Base-by-base conservation (phyloP, 1,140 invertebrate genomes). In the Popillia japonica region DNA sequence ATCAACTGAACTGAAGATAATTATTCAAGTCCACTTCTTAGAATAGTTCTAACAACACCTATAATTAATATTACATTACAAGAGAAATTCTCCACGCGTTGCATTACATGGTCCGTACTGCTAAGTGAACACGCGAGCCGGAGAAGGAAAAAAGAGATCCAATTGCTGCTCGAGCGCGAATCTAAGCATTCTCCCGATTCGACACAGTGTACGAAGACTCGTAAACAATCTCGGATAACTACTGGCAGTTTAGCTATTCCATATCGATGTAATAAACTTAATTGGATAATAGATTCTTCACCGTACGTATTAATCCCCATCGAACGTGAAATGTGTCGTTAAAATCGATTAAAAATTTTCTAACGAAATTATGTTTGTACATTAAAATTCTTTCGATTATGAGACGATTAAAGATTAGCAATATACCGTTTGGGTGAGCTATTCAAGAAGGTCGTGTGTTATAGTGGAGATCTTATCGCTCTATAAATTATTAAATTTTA, bases 41-140 rank as follows among this genome's bases (percentile, higher is more conserved):
- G 61, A 68, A 68, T 68, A 68, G 61, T 68, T 68, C 61, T 68
- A 68, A 68, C 61, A 68, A 27, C 61, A 68, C 61, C 61, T 68
- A 68, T 68, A 68, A 68, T 68, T 68, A 68, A 68, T 68, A 68
- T 68, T 68, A 20, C 61, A 68, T 68, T 68, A 68, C 61, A 34
- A 17, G 22, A 55, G 48, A 48, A 48, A 55, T 14, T 55, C 17
- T 55, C 22, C 20, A 14, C 61, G 22, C 20, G 22, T 10, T 34
- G 27, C 27, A 14, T 34, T 34, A 34, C 2, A 55, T n/a, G 48
- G 14, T 17, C 48, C 14, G 14, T n/a, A n/a, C 2, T 55, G 48
- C 48, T 14, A 0, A 7, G 17, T 14, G 11, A 7, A 17, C 48
- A 55, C 48, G 48, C 48, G 17, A 55, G 6, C 48, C n/a, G 6